Conservation (phyloP, 2,888 invertebrate genomes). For the Philonicus albiceps region DNA sequence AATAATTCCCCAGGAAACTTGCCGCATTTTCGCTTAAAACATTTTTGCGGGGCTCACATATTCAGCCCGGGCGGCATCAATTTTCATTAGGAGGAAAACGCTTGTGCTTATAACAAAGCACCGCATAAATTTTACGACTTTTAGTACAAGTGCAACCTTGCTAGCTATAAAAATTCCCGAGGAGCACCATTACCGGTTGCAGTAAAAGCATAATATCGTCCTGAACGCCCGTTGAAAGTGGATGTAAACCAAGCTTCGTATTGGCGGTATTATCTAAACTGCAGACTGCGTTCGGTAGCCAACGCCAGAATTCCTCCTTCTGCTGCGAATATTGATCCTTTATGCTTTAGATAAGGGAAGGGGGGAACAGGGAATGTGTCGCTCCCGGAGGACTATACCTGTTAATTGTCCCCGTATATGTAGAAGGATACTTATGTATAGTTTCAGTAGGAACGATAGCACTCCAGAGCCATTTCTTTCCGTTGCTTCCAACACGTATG, state of each 20-base stretch:
- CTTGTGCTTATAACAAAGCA: conserved; percentile 4
- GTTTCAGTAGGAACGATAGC: not conserved
- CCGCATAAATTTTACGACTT: conserved; percentile 25
- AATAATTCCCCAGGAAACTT: not conserved
- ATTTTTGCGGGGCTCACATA: not conserved
- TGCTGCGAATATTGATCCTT: not conserved
- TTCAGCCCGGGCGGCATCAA: not conserved
- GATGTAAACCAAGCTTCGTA: not conserved
- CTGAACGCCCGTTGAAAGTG: not conserved
- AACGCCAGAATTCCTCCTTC: not conserved
- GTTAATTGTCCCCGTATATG: not conserved
- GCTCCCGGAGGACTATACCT: not conserved
- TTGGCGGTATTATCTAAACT: conserved; percentile 6
- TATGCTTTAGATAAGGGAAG: not conserved
- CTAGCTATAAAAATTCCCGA: conserved; percentile 18
- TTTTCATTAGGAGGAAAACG: conserved; percentile 32
- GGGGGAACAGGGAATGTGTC: not conserved
- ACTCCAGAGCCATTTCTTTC: not conserved
- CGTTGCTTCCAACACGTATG: not conserved
- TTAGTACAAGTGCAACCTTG: conserved; percentile 27
- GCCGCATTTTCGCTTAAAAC: not conserved
- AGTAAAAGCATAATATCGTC: not conserved
- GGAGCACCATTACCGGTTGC: conserved; percentile 8
- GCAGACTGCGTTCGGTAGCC: conserved; percentile 1
- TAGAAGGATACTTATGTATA: not conserved